Evolutionary conservation across 2,888 invertebrate genomes (phyloP).

Genomic region (Mongoloraphidia duomilia): DNA sequence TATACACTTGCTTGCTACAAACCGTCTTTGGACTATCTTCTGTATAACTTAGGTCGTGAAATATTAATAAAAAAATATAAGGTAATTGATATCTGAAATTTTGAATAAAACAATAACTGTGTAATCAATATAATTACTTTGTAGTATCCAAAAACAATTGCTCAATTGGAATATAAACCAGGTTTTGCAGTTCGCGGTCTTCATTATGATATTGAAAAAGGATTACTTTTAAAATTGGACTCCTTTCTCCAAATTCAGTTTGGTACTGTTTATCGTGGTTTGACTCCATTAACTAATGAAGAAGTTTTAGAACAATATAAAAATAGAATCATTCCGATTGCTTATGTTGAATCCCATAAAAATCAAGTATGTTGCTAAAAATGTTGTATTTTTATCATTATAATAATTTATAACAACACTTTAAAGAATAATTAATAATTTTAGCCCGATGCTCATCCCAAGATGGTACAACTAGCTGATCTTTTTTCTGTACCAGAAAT

Average conservation of each 20-base stretch:
- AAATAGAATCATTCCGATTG: constrained; percentile 73
- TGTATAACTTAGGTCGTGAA: constrained; percentile 82
- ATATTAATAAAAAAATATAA: constrained; percentile 75
- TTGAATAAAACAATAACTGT: not conserved
- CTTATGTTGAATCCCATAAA: constrained; percentile 65
- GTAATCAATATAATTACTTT: constrained; percentile 21
- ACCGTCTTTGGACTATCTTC: constrained; percentile 70
- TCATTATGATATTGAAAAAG: constrained; percentile 96
- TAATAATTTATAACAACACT: too few species aligned
- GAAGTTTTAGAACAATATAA: constrained; percentile 77
- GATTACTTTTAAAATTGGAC: constrained; percentile 84
- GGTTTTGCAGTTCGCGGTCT: constrained; percentile 90
- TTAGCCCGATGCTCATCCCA: constrained; percentile 40
- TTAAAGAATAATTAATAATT: not conserved
- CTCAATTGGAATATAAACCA: constrained; percentile 72
- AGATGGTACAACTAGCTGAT: constrained; percentile 92
- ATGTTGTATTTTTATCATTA: too few species aligned
- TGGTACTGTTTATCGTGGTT: constrained; percentile 82
- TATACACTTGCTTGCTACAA: constrained; percentile 95
- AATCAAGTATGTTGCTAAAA: too few species aligned
- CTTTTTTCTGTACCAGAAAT: constrained; percentile 95
- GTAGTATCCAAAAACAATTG: constrained; percentile 80
- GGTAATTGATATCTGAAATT: constrained; percentile 38
- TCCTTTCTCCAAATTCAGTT: constrained; percentile 94
- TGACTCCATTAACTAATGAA: constrained; percentile 64